A percentile compares a stretch with the other conserved stretches of the same genome.
Conservation (phyloP, 2,113 vertebrate species). For the Psittacula cyanocephala region DNA sequence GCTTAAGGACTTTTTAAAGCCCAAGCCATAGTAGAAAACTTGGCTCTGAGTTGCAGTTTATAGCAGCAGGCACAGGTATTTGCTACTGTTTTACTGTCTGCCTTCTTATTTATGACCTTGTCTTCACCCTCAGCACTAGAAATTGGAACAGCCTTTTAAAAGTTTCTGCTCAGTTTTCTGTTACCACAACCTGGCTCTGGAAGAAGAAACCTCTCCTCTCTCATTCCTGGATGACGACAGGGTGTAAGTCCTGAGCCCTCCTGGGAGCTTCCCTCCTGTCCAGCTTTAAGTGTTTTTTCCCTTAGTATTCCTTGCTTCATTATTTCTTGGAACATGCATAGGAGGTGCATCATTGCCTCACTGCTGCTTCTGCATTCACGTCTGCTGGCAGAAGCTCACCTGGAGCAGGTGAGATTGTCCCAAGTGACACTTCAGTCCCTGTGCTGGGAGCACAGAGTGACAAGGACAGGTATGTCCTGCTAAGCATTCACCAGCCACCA, state of each 20-base stretch:
- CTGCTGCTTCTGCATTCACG: not conserved
- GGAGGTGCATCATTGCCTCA: not conserved
- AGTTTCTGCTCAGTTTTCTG: not conserved
- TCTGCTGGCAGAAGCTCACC: not conserved
- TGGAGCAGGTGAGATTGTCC: not conserved
- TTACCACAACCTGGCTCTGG: not conserved
- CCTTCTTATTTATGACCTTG: constrained; percentile 6
- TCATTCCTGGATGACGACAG: not conserved
- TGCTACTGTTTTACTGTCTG: not conserved
- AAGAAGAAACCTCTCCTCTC: not conserved
- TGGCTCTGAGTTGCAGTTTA: not conserved
- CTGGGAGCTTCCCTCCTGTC: not conserved
- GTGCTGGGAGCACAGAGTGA: not conserved
- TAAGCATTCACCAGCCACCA: not conserved
- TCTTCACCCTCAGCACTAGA: not conserved
- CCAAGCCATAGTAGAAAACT: not conserved
- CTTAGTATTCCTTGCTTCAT: not conserved
- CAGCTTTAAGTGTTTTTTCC: not conserved
- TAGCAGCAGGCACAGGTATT: not conserved
- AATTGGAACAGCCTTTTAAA: not conserved
- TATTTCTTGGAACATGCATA: not conserved
- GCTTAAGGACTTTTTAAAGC: not conserved
- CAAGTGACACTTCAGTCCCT: not conserved
- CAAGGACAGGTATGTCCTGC: not conserved
- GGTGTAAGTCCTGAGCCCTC: not conserved